phyloP scores from a whole-genome alignment of 2,888 invertebrate genomes.

The Charanyca ferruginea region DNA sequence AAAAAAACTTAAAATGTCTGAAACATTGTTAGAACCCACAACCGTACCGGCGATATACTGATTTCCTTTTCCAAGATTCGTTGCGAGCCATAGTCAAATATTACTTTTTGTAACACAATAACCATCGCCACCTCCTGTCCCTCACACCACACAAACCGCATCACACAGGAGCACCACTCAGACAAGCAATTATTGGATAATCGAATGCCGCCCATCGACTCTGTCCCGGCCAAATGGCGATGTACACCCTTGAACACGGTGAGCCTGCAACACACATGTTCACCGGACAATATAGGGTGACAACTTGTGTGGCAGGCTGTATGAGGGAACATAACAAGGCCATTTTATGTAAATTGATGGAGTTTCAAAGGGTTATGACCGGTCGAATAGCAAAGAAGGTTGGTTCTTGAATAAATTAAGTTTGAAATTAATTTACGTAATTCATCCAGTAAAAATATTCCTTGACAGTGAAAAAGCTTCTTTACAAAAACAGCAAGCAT shows the following conservation, averaged over 20 bases:
- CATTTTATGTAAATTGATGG: constrained; percentile 4
- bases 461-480: background rate
- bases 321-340: too few relatives aligned
- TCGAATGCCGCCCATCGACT: constrained; percentile 67
- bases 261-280: constrained; percentile 11
- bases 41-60: background rate
- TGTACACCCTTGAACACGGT: constrained; percentile 30
- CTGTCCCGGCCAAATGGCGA: constrained; percentile 39
- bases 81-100: too few relatives aligned
- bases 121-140: background rate
- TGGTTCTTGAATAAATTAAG: background rate
- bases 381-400: background rate
- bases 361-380: background rate
- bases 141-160: constrained; percentile 40
- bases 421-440: background rate
- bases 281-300: too few relatives aligned
- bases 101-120: too few relatives aligned
- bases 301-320: constrained; percentile 14
- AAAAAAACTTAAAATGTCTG: too few relatives aligned
- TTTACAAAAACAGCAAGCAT: background rate
- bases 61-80: background rate
- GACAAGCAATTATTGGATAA: constrained; percentile 72
- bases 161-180: constrained; percentile 63
- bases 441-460: background rate
- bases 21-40: too few relatives aligned